Base-by-base conservation (phyloP, 2,797 vertebrate species). In the Octomys mimax region DNA sequence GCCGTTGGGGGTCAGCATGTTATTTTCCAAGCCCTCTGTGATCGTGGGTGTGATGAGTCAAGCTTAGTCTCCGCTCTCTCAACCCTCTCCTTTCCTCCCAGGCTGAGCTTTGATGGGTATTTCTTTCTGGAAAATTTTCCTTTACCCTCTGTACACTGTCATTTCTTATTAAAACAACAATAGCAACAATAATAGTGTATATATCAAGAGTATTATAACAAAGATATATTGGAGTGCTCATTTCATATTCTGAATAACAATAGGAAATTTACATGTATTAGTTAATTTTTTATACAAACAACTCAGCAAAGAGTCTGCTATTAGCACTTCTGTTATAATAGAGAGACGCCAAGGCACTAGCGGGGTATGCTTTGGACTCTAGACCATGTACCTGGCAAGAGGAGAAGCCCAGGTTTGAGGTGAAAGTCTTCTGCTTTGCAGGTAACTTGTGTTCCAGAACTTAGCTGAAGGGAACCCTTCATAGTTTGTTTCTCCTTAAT, bases 81-180 rank as follows among this genome's bases (percentile, higher is more conserved):
- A 66, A 33, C 59, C 66, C 94, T 78, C 36, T 96, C 31, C n/a
- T 95, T 90, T 92, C 64, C 77, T 94, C 62, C 46, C 49, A 70
- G 82, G 90, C 71, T 97, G n/a, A 52, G 59, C 96, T 98, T 96
- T 96, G 77, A 91, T 94, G 86, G 89, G 54, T 96, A 70, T 36
- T 70, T 54, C 59, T 95, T 84, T 54, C 64, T 89, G 84, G 85
- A 81, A 95, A 78, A 83, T 68, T 92, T 91, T 91, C 46, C 33
- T 95, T 92, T 77, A 64, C 62, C 18, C 66, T 68, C 46, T 81
- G 2, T 71, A 68, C 3, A 70, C 12, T 71, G 14, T 68, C 73
- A 68, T n/a, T 39, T 66, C 31, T 91, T 90, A 83, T 71, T 90
- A 73, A 80, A 95, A 73, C 78, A 91, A 86, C 4, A 87, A 9